Conservation (phyloP, 2,113 vertebrate species). For the Isurus oxyrinchus region DNA sequence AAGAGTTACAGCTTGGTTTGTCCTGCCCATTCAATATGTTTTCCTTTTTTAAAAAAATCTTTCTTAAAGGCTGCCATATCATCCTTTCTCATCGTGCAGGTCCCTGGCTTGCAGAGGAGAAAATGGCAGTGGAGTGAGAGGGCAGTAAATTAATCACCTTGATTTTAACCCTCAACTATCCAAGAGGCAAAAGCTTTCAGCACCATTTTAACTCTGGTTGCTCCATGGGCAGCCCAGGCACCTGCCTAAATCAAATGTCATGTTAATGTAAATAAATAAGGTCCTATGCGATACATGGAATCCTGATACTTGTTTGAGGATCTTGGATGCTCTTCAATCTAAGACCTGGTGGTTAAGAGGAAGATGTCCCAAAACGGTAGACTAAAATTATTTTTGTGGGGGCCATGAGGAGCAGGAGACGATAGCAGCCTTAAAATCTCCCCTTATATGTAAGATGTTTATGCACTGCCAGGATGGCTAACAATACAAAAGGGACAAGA, state of each 20-base stretch:
- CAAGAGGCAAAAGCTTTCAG: neutral
- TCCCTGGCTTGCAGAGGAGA: neutral
- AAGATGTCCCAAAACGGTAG: neutral
- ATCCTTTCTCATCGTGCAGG: neutral
- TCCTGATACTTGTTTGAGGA: neutral
- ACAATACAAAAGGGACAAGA: conserved; percentile 27
- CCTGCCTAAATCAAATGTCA: neutral
- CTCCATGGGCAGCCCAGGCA: neutral
- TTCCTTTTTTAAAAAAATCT: neutral
- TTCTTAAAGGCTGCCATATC: neutral
- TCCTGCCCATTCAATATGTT: neutral
- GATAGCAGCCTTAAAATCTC: neutral
- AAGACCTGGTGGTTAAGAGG: neutral
- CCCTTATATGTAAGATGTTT: neutral
- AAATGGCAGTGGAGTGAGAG: neutral
- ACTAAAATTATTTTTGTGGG: neutral
- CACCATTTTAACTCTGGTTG: neutral
- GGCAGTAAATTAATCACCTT: neutral
- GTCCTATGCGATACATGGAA: neutral
- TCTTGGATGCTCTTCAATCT: neutral
- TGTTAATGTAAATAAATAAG: neutral
- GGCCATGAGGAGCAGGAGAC: neutral
- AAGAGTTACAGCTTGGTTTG: neutral
- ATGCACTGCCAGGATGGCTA: conserved; percentile 33
- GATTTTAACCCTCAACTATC: neutral